Evolutionary conservation across 2,113 vertebrate species (phyloP).

Genomic region (Plestiodon gilberti): DNA sequence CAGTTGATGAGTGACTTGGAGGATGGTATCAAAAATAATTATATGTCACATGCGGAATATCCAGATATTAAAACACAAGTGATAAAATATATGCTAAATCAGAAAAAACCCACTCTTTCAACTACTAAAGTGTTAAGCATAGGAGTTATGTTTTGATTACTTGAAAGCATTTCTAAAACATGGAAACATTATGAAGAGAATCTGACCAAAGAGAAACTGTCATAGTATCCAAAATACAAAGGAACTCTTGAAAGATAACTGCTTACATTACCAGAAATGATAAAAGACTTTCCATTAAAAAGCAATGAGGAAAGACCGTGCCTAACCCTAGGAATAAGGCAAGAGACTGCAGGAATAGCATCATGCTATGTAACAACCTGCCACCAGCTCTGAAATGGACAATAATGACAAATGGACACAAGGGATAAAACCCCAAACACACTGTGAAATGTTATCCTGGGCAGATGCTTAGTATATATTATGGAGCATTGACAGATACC

Average conservation of each 20-base stretch:
- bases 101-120: background rate
- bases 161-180: background rate
- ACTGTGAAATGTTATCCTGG: slow-evolving; percentile 60
- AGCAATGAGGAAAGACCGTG: slow-evolving; percentile 69
- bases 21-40: background rate
- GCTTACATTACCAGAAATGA: slow-evolving; percentile 67
- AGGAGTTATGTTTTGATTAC: background rate
- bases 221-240: slow-evolving; percentile 48
- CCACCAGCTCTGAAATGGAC: slow-evolving; percentile 66
- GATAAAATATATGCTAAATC: background rate
- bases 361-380: slow-evolving; percentile 73
- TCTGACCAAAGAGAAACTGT: slow-evolving; percentile 30
- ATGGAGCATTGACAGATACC: slow-evolving; percentile 52
- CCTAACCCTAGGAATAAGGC: slow-evolving; percentile 72
- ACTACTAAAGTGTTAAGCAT: background rate
- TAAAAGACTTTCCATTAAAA: slow-evolving; percentile 75
- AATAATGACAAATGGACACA: slow-evolving; percentile 76
- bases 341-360: slow-evolving; percentile 69
- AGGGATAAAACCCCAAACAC: slow-evolving; percentile 63
- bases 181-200: background rate
- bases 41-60: background rate
- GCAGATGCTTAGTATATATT: slow-evolving; percentile 43
- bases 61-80: background rate
- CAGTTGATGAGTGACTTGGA: background rate
- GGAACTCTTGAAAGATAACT: slow-evolving; percentile 59